Percentiles rank a stretch among this genome's conserved stretches.
These are phyloP conservation scores for Peromyscus leucopus DNA, from an alignment of 2,113 vertebrate species.

Conservation along the genomic window DNA sequence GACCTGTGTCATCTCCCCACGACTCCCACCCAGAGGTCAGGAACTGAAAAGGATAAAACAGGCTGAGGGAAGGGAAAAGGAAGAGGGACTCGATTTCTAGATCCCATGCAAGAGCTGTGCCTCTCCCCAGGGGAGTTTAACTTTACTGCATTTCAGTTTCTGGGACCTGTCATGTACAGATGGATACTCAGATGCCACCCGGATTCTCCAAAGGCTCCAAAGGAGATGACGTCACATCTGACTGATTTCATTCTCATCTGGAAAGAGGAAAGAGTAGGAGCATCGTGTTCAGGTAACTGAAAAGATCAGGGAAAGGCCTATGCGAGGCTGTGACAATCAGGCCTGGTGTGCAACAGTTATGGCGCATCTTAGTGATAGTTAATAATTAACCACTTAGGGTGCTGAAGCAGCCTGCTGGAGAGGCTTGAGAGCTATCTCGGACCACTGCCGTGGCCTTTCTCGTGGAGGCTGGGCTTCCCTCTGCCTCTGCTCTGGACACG, in stretches of 20 bases:
- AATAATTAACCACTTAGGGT: neutral
- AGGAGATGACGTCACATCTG: neutral
- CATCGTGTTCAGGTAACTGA: neutral
- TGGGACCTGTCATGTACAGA: neutral
- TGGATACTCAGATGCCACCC: neutral
- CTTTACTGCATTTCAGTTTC: neutral
- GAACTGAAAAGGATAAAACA: neutral
- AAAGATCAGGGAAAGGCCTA: neutral
- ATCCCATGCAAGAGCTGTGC: neutral
- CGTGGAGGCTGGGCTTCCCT: neutral
- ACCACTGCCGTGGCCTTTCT: neutral
- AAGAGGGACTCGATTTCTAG: too few relatives aligned
- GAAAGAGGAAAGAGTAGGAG: neutral
- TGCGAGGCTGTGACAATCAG: neutral
- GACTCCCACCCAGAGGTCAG: neutral
- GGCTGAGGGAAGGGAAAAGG: neutral
- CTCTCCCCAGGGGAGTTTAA: neutral
- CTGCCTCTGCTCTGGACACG: neutral
- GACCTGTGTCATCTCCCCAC: neutral
- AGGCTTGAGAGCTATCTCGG: neutral
- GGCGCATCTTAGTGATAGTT: neutral
- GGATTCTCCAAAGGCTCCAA: neutral
- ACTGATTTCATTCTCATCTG: neutral
- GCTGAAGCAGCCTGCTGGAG: neutral
- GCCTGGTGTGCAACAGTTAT: neutral